A percentile compares a stretch with the other conserved stretches of the same genome.
Evolutionary conservation across 2,113 vertebrate species (phyloP).

Genomic region (Phylloscopus trochiloides): DNA sequence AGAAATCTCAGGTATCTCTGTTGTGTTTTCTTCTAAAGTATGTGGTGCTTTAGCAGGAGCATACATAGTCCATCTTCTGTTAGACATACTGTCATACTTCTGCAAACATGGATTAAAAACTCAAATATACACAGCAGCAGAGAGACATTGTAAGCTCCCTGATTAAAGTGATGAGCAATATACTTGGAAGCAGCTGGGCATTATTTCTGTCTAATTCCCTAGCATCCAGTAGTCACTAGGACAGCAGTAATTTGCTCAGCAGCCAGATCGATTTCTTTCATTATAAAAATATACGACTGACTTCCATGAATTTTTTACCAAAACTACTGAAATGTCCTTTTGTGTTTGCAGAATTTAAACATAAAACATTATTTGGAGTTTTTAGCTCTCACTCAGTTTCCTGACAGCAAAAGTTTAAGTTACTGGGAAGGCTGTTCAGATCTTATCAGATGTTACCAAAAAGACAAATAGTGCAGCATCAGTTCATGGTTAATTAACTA

Average conservation of each 20-base stretch:
- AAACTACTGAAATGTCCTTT: background rate
- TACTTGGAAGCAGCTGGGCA: background rate
- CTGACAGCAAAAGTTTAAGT: background rate
- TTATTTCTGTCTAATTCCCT: background rate
- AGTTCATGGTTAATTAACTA: background rate
- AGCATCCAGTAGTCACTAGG: background rate
- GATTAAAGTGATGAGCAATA: background rate
- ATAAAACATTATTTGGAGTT: background rate
- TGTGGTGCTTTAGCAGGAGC: background rate
- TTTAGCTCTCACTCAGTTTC: background rate
- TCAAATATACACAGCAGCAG: background rate
- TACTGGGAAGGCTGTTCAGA: background rate
- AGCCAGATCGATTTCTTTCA: rapidly evolving
- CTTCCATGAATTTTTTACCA: background rate
- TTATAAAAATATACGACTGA: background rate
- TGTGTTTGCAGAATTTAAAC: background rate
- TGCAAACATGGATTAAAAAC: background rate
- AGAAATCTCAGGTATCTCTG: background rate
- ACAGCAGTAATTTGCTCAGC: background rate
- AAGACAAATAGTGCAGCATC: background rate
- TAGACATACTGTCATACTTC: background rate
- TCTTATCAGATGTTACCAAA: background rate
- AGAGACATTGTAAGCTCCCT: background rate
- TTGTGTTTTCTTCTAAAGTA: background rate
- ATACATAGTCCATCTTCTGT: background rate